Evolutionary conservation across 2,797 vertebrate genomes (phyloP).

Genomic region (Pyrocephalus nanus): DNA sequence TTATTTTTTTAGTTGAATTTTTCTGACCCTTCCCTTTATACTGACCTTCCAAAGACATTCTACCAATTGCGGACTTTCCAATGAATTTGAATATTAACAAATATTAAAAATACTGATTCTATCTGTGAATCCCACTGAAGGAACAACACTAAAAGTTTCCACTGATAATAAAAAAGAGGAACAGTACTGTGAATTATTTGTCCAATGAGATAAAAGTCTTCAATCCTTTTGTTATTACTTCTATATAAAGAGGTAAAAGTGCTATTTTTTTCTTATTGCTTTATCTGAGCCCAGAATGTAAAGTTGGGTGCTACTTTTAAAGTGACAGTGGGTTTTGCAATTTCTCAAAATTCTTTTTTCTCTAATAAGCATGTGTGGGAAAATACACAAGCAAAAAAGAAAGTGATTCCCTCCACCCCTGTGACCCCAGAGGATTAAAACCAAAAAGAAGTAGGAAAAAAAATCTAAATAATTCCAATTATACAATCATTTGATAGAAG

Average conservation of each 20-base stretch:
- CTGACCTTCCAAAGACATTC: background rate
- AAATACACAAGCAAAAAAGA: background rate
- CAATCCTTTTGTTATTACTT: background rate
- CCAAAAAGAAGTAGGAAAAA: background rate
- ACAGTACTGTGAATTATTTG: background rate
- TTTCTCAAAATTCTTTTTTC: background rate
- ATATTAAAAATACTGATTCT: background rate
- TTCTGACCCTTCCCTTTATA: background rate
- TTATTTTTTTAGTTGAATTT: background rate
- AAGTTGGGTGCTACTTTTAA: background rate
- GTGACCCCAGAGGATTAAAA: background rate
- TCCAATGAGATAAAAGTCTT: background rate
- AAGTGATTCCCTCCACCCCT: rapidly evolving
- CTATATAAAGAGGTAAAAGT: background rate
- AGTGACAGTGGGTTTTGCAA: background rate
- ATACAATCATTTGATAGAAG: background rate
- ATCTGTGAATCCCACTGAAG: background rate
- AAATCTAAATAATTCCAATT: background rate
- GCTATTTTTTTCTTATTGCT: background rate
- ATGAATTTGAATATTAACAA: background rate
- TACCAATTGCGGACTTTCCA: background rate
- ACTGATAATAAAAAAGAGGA: background rate
- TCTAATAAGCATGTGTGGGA: background rate
- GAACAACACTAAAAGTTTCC: background rate
- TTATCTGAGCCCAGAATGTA: background rate